Percentiles rank a stretch among this genome's conserved stretches.
These are phyloP conservation scores for Fukomys damarensis DNA, from an alignment of 2,113 vertebrate species.

Conservation along the genomic window DNA sequence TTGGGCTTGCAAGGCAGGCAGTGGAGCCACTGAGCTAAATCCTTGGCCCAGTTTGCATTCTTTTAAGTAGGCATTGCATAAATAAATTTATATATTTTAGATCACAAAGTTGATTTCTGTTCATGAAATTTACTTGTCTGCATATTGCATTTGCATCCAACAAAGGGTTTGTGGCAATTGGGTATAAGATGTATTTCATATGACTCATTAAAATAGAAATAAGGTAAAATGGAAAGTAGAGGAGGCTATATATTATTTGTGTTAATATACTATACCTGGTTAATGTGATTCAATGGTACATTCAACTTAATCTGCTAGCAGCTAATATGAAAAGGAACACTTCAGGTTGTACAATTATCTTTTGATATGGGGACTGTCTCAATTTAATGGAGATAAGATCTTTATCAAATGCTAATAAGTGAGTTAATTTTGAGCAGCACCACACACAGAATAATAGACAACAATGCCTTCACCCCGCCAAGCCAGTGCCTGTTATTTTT, in stretches of 20 bases:
- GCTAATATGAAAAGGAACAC: background rate
- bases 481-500: background rate
- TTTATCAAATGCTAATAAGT: background rate
- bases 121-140: background rate
- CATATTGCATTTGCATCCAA: background rate
- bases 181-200: background rate
- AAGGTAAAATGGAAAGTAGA: background rate
- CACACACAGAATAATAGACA: too few relatives aligned
- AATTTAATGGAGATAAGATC: background rate
- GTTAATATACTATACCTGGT: too few relatives aligned
- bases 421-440: background rate
- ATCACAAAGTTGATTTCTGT: background rate
- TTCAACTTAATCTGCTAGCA: background rate
- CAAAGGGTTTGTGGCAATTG: background rate
- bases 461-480: background rate
- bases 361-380: too few relatives aligned
- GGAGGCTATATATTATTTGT: background rate
- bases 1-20: too few relatives aligned
- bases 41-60: too few relatives aligned
- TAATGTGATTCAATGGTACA: accelerated
- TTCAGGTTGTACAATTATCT: background rate
- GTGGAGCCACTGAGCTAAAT: too few relatives aligned
- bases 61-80: background rate
- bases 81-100: background rate
- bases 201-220: background rate